phyloP scores from a whole-genome alignment of 2,888 invertebrate genomes.

The Cremastinae sp. region DNA sequence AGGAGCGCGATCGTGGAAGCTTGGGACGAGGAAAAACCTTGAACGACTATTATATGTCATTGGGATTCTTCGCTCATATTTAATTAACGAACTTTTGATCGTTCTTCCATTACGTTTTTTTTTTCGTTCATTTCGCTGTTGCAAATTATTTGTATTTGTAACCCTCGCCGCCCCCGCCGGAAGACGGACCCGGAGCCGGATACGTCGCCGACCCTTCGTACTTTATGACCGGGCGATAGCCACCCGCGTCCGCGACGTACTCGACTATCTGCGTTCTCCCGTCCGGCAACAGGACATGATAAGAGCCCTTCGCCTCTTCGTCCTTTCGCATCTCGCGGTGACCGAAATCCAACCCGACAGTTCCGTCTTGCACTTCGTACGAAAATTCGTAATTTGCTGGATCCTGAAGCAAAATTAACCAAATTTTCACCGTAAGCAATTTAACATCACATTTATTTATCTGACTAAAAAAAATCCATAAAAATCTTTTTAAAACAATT shows the following conservation, averaged over 20 bases:
- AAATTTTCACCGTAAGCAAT: no score
- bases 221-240: constrained; percentile 84
- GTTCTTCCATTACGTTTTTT: neutral
- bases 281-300: constrained; percentile 85
- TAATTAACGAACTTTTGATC: neutral
- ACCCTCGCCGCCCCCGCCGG: constrained; percentile 68
- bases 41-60: neutral
- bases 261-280: constrained; percentile 85
- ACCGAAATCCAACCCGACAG: constrained; percentile 84
- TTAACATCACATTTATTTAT: no score
- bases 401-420: constrained; percentile 78
- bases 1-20: no score
- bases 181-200: constrained; percentile 69
- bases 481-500: no score
- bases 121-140: neutral
- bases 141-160: constrained; percentile 70
- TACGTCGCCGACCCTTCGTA: constrained; percentile 79
- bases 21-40: no score
- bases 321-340: constrained; percentile 86
- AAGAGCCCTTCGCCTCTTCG: constrained; percentile 84
- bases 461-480: no score
- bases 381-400: constrained; percentile 85
- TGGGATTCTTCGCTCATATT: constrained; percentile 3
- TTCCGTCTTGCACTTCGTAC: constrained; percentile 85
- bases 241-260: constrained; percentile 84